Percentiles rank a stretch among this genome's conserved stretches.
phyloP scores from a whole-genome alignment of 2,113 vertebrate species.

The Eurypyga helias region DNA sequence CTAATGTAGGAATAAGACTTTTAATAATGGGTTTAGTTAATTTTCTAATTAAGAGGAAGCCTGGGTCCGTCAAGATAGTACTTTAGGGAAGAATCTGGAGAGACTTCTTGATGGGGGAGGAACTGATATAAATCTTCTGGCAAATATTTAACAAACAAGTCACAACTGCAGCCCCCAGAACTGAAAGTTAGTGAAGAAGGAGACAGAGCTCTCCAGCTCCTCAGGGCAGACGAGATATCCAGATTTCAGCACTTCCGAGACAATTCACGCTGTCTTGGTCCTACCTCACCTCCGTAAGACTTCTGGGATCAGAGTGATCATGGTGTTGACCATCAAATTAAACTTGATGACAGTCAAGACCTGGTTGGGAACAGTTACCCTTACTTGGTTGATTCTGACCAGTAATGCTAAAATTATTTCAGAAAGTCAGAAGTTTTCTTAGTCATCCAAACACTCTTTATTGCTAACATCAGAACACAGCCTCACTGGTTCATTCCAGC shows the following conservation, averaged over 20 bases:
- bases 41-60: background rate
- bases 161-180: background rate
- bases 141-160: background rate
- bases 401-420: background rate
- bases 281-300: background rate
- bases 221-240: background rate
- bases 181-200: background rate
- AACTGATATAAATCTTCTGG: background rate
- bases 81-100: background rate
- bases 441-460: background rate
- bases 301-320: background rate
- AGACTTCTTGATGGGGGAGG: background rate
- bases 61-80: background rate
- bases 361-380: background rate
- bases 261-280: background rate
- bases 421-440: background rate
- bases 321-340: background rate
- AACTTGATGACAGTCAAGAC: background rate
- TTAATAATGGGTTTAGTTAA: background rate
- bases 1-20: background rate
- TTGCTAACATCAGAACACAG: background rate
- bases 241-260: background rate
- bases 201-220: background rate
- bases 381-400: background rate
- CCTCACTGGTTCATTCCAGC: background rate